Base-by-base conservation (phyloP, 2,888 invertebrate species). In the Cinara cedri region DNA sequence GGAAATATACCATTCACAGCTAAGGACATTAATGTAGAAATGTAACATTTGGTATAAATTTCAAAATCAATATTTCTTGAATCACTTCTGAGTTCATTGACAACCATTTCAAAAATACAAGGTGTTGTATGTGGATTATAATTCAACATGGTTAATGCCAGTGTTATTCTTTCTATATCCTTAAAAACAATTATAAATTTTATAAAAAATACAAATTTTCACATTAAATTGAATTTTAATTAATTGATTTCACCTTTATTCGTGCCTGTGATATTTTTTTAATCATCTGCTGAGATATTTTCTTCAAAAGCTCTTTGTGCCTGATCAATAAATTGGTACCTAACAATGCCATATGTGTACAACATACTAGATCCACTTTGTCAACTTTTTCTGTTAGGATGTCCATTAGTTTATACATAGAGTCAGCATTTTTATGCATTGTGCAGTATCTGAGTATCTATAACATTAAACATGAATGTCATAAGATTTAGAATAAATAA, bases 81-180 rank as follows among this genome's bases (percentile, higher is more conserved):
- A 14, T 75, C 68, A 63, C 26, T 75, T 8, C 13, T 14, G 11
- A 82, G 46, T 71, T 81, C 81, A 2, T 81, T 60, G 13, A 81
- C 21, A 34, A 76, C 21, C 10, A 63, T 54, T 21, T 81, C n/a
- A n/a, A 81, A 81, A 11, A 81, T 72, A 49, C 78, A 63, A 13
- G 81, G 75, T 16, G 72, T 68, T 24, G 62, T 72, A 63, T 80
- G 44, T 13, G 81, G 74, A 55, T 75, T 54, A 34, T 55, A 81
- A 78, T 81, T 81, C 1, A 81, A 72, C 63, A 81, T 74, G 11
- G 60, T 51, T 16, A 81, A 71, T 4, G 72, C 68, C 14, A 81
- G 51, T 11, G 72, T 34, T 6, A 81, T 34, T 70, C 81, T 62
- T 72, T 82, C 82, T 9, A 82, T 62, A 66, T 82, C 82, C 81